phyloP scores from a whole-genome alignment of 2,888 invertebrate species.

The Agriopis aurantiaria region DNA sequence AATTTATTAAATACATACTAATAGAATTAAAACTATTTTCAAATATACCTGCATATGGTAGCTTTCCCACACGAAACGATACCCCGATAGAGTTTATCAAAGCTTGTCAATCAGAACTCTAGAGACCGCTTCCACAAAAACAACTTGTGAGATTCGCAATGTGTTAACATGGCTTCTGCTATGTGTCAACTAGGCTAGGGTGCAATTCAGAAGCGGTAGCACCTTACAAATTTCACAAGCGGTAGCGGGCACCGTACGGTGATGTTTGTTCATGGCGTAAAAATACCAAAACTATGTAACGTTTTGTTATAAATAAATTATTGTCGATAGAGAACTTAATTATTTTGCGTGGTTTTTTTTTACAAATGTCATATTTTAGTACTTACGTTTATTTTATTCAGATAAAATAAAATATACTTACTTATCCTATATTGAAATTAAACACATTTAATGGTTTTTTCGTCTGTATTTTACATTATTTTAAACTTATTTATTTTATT shows the following conservation, averaged over 20 bases:
- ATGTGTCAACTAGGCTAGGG: constrained; percentile 54
- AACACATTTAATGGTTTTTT: too few relatives aligned
- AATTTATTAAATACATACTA: too few relatives aligned
- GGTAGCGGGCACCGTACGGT: background rate
- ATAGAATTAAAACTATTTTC: background rate
- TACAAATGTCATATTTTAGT: too few relatives aligned
- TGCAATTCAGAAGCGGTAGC: constrained; percentile 15
- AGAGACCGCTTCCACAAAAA: constrained; percentile 36
- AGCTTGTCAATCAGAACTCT: constrained; percentile 31
- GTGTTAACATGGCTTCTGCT: constrained; percentile 61
- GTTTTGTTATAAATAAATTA: too few relatives aligned
- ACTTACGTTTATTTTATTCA: too few relatives aligned
- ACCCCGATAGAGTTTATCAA: constrained; percentile 17
- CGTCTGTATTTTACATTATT: too few relatives aligned
- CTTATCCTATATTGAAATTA: too few relatives aligned
- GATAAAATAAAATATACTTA: too few relatives aligned
- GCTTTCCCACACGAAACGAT: constrained; percentile 16
- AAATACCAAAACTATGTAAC: background rate
- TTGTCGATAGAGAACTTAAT: too few relatives aligned
- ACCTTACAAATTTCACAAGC: background rate
- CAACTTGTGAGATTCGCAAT: constrained; percentile 54
- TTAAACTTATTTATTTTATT: too few relatives aligned
- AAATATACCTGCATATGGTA: background rate
- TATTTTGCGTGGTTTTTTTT: too few relatives aligned
- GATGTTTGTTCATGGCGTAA: background rate